Evolutionary conservation across 2,113 vertebrate species (phyloP), one percentile per base, ranked within the genome.

Genomic region (Pelmatolapia mariae): DNA sequence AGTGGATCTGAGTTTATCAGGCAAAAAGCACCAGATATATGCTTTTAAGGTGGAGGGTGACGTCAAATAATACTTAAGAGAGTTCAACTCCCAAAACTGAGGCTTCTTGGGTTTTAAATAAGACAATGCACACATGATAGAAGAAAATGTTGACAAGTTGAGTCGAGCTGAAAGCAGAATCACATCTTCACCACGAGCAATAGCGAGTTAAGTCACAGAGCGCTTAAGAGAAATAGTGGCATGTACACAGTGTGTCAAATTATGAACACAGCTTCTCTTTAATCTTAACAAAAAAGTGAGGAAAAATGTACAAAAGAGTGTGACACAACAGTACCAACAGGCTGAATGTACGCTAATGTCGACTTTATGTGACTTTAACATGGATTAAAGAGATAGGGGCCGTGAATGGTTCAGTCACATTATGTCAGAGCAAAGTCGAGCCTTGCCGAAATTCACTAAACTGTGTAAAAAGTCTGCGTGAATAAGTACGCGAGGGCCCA

Each of bases 381-480:
- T 53, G 82, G 81, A 90, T 94, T 81, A 52, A 85, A 80, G 22
- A 11, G 83, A 90, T 80, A 33, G 1, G 61, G 85, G 80, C 80
- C 2, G 78, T 45, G 81, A 86, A 80, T 22, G 87, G 52, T 47
- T 83, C 66, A 86, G 85, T 91, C 71, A 53, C 83, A 78, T 90
- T 66, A 78, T 63, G 80, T 82, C 89, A 71, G 61, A 81, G 13
- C 81, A 59, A 87, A 81, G 79, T 43, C 7, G 7, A 68, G 85
- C 76, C 71, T 79, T 45, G 6, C 29, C 24, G 3, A 81, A 90
- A 84, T 87, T 84, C 84, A 26, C 53, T n/a, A 78, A 91, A 91
- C 86, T 79, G 88, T 90, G 86, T 83, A 71, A 87, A 66, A 89
- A 83, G 40, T 89, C 54, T 86, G 82, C 26, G 85, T 88, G 86